Conservation (phyloP, 2,113 vertebrate genomes). For the Sinocyclocheilus grahami region DNA sequence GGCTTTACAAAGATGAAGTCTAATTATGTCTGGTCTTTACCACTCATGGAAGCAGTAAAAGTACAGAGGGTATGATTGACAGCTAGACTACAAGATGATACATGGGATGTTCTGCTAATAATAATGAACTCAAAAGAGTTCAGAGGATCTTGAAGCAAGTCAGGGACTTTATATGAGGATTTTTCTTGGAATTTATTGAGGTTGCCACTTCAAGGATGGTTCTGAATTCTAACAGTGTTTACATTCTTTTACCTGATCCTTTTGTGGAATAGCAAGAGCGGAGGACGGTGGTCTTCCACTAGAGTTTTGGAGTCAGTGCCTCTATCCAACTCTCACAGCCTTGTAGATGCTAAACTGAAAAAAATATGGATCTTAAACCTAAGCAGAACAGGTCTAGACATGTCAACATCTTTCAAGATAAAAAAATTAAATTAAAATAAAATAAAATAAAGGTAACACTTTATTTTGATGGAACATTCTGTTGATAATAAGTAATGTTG, state of each 20-base stretch:
- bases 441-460: too few species aligned
- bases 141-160: background rate
- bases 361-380: background rate
- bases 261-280: background rate
- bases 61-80: slow-evolving; percentile 15
- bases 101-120: background rate
- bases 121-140: background rate
- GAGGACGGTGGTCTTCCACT: background rate
- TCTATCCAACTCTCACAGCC: background rate
- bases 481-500: too few species aligned
- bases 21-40: too few species aligned
- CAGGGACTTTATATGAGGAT: background rate
- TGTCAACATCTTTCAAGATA: background rate
- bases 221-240: slow-evolving; percentile 10
- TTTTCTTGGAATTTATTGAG: background rate
- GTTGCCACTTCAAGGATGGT: background rate
- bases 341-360: background rate
- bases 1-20: too few species aligned
- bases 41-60: background rate
- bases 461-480: too few species aligned
- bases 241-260: slow-evolving; percentile 4
- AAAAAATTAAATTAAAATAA: too few species aligned
- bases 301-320: background rate
- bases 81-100: background rate
- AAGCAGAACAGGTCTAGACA: background rate